Conservation (phyloP, 1,140 invertebrate genomes). For the Drosophila erecta region DNA sequence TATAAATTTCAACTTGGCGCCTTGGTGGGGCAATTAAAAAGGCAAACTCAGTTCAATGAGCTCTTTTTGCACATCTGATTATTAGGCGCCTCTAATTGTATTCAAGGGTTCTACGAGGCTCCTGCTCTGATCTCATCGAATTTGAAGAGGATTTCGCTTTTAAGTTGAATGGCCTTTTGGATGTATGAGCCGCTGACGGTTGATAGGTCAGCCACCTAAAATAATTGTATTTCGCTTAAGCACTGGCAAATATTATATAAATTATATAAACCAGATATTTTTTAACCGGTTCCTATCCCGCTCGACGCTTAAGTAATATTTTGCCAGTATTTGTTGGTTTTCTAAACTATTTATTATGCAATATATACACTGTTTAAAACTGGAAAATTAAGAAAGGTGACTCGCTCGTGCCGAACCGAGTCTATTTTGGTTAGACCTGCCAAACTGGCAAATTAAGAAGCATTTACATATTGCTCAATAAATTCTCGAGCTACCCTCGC, state of each 20-base stretch:
- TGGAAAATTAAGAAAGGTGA: conserved; percentile 44
- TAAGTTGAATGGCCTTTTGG: conserved; percentile 67
- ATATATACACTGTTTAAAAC: conserved; percentile 45
- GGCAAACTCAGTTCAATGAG: conserved; percentile 58
- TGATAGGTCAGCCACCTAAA: conserved; percentile 51
- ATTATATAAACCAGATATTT: conserved; percentile 69
- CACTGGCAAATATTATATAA: conserved; percentile 60
- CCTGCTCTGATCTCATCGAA: conserved; percentile 28
- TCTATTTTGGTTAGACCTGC: conserved; percentile 41
- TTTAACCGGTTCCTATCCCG: conserved; percentile 58
- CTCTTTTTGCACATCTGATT: conserved; percentile 16
- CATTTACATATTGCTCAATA: conserved; percentile 8
- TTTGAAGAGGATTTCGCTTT: not conserved
- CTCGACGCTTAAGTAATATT: conserved; percentile 47
- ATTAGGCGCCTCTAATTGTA: conserved; percentile 22
- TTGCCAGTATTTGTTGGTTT: conserved; percentile 46
- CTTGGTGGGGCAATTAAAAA: conserved; percentile 21
- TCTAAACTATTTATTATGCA: conserved; percentile 71
- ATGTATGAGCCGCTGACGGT: conserved; percentile 3
- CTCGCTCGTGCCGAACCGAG: conserved; percentile 13
- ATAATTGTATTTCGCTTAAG: conserved; percentile 34
- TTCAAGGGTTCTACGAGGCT: conserved; percentile 49
- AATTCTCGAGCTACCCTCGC: conserved; percentile 56
- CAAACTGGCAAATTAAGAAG: conserved; percentile 21
- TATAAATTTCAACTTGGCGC: conserved; percentile 15